These are phyloP conservation scores for Beaufortia kweichowensis DNA, from an alignment of 2,113 vertebrate genomes.

Conservation along the genomic window DNA sequence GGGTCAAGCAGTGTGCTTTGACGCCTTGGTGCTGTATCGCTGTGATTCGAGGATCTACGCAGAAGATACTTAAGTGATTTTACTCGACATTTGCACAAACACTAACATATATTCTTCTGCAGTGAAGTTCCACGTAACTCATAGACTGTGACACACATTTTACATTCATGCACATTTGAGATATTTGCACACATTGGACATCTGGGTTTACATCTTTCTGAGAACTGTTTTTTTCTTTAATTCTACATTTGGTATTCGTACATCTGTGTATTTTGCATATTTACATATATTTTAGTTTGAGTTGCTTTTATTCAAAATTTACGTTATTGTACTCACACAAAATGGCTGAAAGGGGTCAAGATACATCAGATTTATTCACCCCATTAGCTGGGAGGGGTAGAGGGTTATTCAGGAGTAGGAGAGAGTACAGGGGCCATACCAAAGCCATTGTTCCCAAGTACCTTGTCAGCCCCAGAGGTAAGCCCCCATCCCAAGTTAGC, in stretches of 20 bases:
- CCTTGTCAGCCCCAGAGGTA: no score
- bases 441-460: background rate
- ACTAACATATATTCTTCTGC: no score
- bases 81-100: background rate
- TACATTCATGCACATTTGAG: background rate
- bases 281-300: background rate
- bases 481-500: no score
- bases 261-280: background rate
- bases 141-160: background rate
- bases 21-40: background rate
- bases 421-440: background rate
- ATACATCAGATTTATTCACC: no score
- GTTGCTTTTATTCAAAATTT: background rate
- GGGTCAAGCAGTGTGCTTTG: slow-evolving; percentile 2
- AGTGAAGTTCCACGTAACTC: background rate
- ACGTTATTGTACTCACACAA: background rate
- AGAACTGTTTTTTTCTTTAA: background rate
- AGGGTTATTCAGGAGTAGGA: background rate
- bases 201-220: background rate
- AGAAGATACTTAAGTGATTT: background rate
- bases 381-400: background rate
- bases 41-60: background rate
- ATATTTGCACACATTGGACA: background rate
- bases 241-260: background rate
- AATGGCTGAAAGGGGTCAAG: background rate